Conservation (phyloP, 2,113 vertebrate species). For the Dryoscopus gambensis region DNA sequence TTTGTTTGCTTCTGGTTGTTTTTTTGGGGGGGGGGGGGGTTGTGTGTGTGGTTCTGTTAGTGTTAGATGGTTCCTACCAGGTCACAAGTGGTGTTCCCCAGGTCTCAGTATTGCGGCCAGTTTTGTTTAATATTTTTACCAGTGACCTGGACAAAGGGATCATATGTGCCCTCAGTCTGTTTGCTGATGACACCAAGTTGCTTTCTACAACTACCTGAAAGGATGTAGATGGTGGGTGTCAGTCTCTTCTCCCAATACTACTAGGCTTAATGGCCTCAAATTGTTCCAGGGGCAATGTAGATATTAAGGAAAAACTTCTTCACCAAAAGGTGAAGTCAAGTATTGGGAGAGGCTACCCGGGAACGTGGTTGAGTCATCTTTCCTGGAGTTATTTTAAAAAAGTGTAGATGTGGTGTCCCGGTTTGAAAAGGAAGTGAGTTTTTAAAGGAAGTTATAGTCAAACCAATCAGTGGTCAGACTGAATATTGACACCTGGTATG, state of each 20-base stretch:
- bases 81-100: neutral
- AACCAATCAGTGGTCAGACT: too few relatives aligned
- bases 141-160: neutral
- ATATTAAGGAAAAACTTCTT: neutral
- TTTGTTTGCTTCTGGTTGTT: neutral
- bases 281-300: neutral
- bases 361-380: neutral
- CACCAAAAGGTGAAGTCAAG: neutral
- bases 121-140: neutral
- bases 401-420: neutral
- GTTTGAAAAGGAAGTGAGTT: too few relatives aligned
- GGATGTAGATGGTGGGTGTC: neutral
- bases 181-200: neutral
- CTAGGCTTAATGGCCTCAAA: neutral
- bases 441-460: too few relatives aligned
- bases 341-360: neutral
- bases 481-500: too few relatives aligned
- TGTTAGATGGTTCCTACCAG: neutral
- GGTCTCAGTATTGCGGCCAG: rapidly evolving
- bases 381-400: neutral
- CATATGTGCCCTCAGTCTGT: neutral
- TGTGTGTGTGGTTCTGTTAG: neutral
- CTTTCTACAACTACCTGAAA: neutral
- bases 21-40: rapidly evolving
- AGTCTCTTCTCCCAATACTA: neutral